These are phyloP conservation scores for Nanger granti DNA, from an alignment of 2,113 vertebrate genomes.

Conservation along the genomic window DNA sequence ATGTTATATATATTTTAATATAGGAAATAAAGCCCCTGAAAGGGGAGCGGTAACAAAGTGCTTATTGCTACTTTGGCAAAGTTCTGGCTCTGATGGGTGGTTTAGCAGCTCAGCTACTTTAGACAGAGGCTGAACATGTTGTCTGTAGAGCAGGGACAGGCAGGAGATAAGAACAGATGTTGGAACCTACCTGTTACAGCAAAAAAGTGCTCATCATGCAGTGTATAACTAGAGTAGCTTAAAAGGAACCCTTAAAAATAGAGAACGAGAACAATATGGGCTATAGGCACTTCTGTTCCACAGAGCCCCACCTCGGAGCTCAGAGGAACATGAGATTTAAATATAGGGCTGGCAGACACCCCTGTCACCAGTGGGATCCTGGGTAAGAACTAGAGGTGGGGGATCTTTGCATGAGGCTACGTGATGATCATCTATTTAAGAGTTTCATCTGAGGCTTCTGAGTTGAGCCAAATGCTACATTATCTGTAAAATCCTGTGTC, in stretches of 20 bases:
- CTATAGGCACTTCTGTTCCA: not conserved
- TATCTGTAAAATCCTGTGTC: not conserved
- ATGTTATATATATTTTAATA: not conserved
- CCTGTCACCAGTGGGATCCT: not conserved
- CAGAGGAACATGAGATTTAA: not conserved
- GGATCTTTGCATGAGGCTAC: not conserved
- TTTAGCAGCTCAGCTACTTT: not conserved
- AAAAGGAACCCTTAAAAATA: not conserved
- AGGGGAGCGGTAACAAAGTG: not conserved
- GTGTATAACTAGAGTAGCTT: not conserved
- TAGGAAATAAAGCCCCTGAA: not conserved
- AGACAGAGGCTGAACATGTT: not conserved
- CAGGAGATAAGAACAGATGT: not conserved
- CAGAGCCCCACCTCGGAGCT: not conserved
- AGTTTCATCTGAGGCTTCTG: not conserved
- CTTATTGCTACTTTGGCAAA: not conserved
- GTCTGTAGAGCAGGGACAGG: not conserved
- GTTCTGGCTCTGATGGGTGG: not conserved
- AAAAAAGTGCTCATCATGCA: not conserved
- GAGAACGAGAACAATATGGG: not conserved
- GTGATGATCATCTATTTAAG: not conserved
- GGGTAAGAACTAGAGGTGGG: accelerated
- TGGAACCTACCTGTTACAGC: not conserved
- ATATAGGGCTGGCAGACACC: not conserved
- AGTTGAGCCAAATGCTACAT: not conserved